Percentiles rank a stretch among this genome's conserved stretches.
Conservation (phyloP, 2,113 vertebrate genomes). For the Larimichthys crocea region DNA sequence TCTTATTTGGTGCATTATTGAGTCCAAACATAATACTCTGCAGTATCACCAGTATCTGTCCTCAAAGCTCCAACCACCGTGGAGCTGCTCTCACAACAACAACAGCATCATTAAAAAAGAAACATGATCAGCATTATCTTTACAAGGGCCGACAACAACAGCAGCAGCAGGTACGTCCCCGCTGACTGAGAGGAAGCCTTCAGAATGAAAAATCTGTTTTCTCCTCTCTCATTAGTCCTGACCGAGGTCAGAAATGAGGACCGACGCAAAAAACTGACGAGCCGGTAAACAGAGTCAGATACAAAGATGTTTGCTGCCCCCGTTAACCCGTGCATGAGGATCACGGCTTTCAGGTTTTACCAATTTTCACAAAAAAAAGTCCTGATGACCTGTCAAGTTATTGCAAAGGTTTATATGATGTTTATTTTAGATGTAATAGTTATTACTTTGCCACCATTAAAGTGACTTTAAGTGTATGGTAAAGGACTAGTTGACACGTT, state of each 20-base stretch:
- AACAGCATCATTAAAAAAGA: conserved; percentile 39
- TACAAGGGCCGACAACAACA: conserved; percentile 17
- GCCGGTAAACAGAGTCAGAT: not conserved
- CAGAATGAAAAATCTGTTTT: conserved; percentile 32
- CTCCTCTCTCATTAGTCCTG: conserved; percentile 8
- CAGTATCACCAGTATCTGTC: not conserved
- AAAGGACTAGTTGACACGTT: too few relatives aligned
- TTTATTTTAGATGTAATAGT: not conserved
- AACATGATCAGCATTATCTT: conserved; percentile 34
- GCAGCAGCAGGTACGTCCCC: conserved; percentile 21
- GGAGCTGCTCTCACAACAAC: conserved; percentile 33
- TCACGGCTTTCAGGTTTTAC: not conserved
- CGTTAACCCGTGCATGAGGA: not conserved
- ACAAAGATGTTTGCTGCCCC: not conserved
- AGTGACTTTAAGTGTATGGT: too few relatives aligned
- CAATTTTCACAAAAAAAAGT: not conserved
- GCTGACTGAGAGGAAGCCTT: conserved; percentile 35
- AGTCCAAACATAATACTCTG: not conserved
- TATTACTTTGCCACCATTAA: too few relatives aligned
- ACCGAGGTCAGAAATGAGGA: conserved; percentile 20
- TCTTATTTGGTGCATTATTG: not conserved
- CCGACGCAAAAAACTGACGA: not conserved
- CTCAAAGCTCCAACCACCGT: conserved; percentile 15
- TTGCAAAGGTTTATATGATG: not conserved
- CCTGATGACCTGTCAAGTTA: not conserved